These are phyloP conservation scores for Aramus guarauna DNA, from an alignment of 2,113 vertebrate species.

Conservation along the genomic window DNA sequence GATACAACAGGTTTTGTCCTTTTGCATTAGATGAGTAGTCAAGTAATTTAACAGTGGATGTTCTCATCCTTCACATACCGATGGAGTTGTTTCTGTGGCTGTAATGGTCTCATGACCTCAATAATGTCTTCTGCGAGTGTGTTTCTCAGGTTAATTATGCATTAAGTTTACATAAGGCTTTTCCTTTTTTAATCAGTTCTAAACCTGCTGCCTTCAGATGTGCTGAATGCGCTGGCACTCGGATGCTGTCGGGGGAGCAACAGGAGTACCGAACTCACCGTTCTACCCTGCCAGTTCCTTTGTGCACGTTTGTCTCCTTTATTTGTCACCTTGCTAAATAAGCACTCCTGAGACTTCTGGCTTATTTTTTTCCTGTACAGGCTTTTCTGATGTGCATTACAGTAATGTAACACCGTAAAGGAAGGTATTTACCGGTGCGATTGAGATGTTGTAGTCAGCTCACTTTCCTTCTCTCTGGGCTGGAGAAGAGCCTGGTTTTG, in stretches of 20 bases:
- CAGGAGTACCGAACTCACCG: not conserved
- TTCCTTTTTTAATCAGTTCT: slow-evolving; percentile 7
- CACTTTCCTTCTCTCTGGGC: not conserved
- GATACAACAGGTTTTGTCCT: not conserved
- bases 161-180: slow-evolving; percentile 57
- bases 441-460: not conserved
- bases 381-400: not conserved
- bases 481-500: not conserved
- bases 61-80: not conserved
- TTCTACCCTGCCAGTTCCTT: not conserved
- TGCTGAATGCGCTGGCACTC: not conserved
- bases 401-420: accelerated
- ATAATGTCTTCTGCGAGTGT: not conserved
- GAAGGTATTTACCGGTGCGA: not conserved
- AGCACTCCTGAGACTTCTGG: not conserved
- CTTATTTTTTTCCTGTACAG: not conserved
- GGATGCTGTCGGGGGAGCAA: accelerated
- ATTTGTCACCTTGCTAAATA: not conserved
- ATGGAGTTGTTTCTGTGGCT: slow-evolving; percentile 9
- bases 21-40: not conserved
- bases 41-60: not conserved
- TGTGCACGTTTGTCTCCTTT: not conserved
- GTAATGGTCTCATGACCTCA: slow-evolving; percentile 42
- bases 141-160: slow-evolving; percentile 55
- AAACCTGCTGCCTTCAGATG: not conserved